Evolutionary conservation across 2,888 invertebrate species (phyloP).

Genomic region (Antheraea yamamai): DNA sequence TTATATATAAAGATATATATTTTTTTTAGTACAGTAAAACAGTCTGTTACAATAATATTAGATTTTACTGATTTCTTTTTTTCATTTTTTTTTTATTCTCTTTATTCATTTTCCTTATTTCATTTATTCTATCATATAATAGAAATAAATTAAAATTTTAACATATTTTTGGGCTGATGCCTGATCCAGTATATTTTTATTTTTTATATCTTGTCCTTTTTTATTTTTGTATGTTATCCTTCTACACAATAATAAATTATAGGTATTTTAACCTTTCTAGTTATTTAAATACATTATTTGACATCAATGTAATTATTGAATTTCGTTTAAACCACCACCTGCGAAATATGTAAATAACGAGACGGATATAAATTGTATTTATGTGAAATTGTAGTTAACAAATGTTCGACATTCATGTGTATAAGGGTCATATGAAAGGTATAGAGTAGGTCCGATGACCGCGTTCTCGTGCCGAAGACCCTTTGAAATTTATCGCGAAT

Average conservation of each 20-base stretch:
- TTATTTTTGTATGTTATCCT: too few species aligned
- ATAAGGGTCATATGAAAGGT: constrained; percentile 8
- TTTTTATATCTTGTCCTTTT: too few species aligned
- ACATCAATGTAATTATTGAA: not conserved
- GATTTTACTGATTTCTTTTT: too few species aligned
- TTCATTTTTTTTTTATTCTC: too few species aligned
- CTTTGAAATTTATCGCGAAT: constrained; percentile 54
- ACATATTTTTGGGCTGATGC: too few species aligned
- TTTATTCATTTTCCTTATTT: too few species aligned
- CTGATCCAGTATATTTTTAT: too few species aligned
- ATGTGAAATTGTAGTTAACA: not conserved
- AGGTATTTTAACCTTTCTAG: not conserved
- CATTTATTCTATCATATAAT: too few species aligned
- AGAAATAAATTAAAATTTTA: too few species aligned
- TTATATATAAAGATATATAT: not conserved
- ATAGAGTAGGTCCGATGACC: constrained; percentile 42
- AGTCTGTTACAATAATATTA: not conserved
- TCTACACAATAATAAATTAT: not conserved
- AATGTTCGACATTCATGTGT: not conserved
- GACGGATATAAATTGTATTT: not conserved
- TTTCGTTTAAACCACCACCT: not conserved
- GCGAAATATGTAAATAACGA: not conserved
- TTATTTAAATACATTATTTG: not conserved
- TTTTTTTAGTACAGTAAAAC: not conserved
- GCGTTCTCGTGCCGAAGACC: constrained; percentile 30